phyloP scores from a whole-genome alignment of 1,140 invertebrate species.

The Procambarus virginalis region DNA sequence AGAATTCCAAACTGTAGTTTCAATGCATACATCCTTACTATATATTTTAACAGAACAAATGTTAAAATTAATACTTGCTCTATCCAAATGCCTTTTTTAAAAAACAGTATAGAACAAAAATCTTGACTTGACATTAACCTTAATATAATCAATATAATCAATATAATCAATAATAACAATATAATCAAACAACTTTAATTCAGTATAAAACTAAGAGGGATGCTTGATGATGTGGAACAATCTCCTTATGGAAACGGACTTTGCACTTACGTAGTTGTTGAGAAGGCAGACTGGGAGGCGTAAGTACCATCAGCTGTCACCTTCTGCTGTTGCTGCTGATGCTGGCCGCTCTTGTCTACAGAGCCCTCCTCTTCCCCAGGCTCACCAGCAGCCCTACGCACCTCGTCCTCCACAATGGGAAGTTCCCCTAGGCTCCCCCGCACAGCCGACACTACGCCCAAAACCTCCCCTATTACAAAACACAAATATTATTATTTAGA shows the following conservation, averaged over 20 bases:
- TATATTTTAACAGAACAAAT: too few species aligned
- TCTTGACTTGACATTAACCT: too few species aligned
- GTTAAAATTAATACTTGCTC: too few species aligned
- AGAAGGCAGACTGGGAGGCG: slow-evolving; percentile 97
- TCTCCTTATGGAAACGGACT: not conserved
- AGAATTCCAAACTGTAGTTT: not conserved
- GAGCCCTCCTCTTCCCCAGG: slow-evolving; percentile 78
- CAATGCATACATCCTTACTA: not conserved
- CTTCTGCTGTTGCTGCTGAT: slow-evolving; percentile 66
- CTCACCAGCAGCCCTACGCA: slow-evolving; percentile 81
- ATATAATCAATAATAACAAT: too few species aligned
- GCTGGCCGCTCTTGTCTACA: slow-evolving; percentile 72
- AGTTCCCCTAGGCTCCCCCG: slow-evolving; percentile 86
- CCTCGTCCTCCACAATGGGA: slow-evolving; percentile 92
- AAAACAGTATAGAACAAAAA: too few species aligned
- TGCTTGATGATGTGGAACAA: not conserved
- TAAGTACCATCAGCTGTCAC: slow-evolving; percentile 99
- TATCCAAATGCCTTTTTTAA: too few species aligned
- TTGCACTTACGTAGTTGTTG: slow-evolving; percentile 80
- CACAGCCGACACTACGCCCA: slow-evolving; percentile 66
- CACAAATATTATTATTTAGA: too few species aligned
- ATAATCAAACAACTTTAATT: too few species aligned
- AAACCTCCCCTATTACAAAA: slow-evolving; percentile 50
- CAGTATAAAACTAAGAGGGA: not conserved
- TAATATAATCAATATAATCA: too few species aligned